Base-by-base conservation (phyloP, 2,113 vertebrate genomes). In the Anhinga rufa region DNA sequence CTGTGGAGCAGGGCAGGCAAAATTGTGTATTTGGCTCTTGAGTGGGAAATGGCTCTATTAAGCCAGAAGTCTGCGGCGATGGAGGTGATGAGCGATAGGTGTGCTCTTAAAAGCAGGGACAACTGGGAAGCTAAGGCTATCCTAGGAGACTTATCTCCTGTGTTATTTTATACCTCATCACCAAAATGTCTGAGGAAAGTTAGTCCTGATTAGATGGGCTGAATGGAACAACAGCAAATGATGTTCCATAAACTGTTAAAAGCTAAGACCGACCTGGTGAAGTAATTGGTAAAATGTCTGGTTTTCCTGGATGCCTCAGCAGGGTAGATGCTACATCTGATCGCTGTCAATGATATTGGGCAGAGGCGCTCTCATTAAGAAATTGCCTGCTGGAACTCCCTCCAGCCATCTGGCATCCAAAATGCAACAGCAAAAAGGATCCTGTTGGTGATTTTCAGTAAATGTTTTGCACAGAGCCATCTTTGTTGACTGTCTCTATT, bases 381-480 rank as follows among this genome's bases (percentile, higher is more conserved):
- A 88, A 86, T 84, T 96, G 92, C 86, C 70, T 94, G 80, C 88
- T 96, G 96, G 86, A 94, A 69, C 81, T 91, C 74, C 60, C 38
- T 92, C 49, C 54, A 80, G 86, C 92, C 92, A 88, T 95, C 94
- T 97, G 96, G 89, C 78, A 90, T 36, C 44, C 89, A 85, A 95
- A 95, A 90, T 46, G 54, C 78, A 93, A 57, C 82, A 88, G 91
- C 82, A 65, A 74, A 92, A 92, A 44, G 68, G 71, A 83, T 86
- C 62, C 26, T 66, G 82, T 77, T 86, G 71, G 95, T 80, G 91
- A 76, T 80, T 96, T 95, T 96, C 78, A 90, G 90, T 82, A 82
- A 92, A 85, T 91, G 84, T 92, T 96, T 94, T 89, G 48, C 48
- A 68, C 48, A 84, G 77, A 92, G 40, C 25, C 81, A 83, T 84